Base-by-base conservation (phyloP, 2,888 invertebrate species). In the Agriopis aurantiaria region DNA sequence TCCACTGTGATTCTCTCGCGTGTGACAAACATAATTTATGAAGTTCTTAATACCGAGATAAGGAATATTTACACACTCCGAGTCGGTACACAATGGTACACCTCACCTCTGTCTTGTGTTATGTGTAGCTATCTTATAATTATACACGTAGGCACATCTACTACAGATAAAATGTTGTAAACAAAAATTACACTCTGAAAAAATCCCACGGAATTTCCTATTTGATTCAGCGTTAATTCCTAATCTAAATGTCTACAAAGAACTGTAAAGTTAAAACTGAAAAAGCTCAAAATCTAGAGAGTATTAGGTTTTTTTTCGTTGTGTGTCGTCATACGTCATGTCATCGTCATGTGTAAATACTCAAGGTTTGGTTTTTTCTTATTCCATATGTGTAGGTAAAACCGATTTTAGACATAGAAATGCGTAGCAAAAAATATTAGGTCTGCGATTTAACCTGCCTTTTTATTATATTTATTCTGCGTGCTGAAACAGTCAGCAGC, bases 11-110 rank as follows among this genome's bases (percentile, higher is more conserved):
- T 89, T 91, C 87, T 87, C 86, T 88, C 82, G 85, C 85, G 88
- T 80, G 82, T 94, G 93, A 94, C 93, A 94, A 93, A 94, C 94
- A 91, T 90, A 91, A 94, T 94, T 94, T 94, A 94, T 93, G 94
- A 92, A 93, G 93, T 92, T 90, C 90, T 89, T 92, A 93, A 93
- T 93, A 90, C 89, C 85, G 73, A 90, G 94, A 93, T 94, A 93
- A 93, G 89, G 86, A 75, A 87, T 93, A 90, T 93, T 93, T 93
- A 92, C 93, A 89, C 88, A 89, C 88, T 89, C 88, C 79, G 85
- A 85, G 88, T 80, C 60, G 72, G 83, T 85, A 91, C 85, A 92
- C 92, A 92, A 78, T 82, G 83, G 90, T 88, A 88, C 89, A 87
- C 86, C 88, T 89, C 89, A 87, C 83, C 91, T 91, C 87, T 90